Conservation (phyloP, 2,113 vertebrate species). For the Rafetus swinhoei region DNA sequence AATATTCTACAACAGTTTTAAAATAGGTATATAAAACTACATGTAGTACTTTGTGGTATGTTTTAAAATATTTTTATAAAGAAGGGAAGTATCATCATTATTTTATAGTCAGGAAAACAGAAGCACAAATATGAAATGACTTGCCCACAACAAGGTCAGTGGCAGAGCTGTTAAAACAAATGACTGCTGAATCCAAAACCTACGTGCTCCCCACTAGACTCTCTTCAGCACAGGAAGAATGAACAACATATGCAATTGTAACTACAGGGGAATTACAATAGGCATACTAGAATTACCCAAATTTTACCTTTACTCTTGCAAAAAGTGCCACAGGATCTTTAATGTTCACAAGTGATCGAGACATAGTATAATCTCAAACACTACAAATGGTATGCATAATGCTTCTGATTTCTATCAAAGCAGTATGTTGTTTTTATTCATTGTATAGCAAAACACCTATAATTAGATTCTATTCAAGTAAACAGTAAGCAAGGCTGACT, state of each 20-base stretch:
- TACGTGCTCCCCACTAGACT: neutral
- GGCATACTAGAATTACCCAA: neutral
- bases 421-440: rapidly evolving
- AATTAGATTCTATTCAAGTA: neutral
- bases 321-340: neutral
- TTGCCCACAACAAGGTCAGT: neutral
- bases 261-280: neutral
- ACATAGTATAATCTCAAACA: neutral
- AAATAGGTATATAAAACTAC: neutral
- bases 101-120: neutral
- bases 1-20: neutral
- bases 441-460: neutral
- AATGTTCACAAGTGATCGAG: neutral
- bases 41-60: neutral
- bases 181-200: neutral
- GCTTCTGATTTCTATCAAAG: neutral
- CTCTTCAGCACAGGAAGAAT: neutral
- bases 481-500: neutral
- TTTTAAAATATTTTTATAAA: no score
- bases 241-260: neutral
- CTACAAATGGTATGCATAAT: neutral
- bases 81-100: neutral
- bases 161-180: neutral
- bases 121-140: neutral
- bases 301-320: neutral